Evolutionary conservation across 2,888 invertebrate genomes (phyloP), one percentile per base, ranked within the genome.

Genomic region (Athetis lepigone): DNA sequence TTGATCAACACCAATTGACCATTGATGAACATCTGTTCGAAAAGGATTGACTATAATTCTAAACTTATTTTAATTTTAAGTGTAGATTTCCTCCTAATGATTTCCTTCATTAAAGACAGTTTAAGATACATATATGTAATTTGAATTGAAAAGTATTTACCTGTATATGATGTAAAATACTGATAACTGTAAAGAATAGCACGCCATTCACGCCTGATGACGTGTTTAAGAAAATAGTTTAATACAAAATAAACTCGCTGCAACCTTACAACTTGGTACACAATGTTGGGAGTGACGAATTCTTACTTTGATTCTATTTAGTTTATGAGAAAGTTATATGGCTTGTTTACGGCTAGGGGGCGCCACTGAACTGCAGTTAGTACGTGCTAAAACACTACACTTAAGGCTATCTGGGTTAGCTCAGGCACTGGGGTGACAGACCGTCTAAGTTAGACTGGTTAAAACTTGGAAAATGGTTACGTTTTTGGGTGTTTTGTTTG

Each of bases 251-350:
- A 49, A 27, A 50, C 40, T 58, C 60, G 63, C 73, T 42, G 0
- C 7, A 25, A 52, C 4, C 50, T 61, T 58, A 36, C 29, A 54
- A 47, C 55, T 70, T 71, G 29, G n/a, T 25, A 40, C 56, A 39
- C 23, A 4, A 40, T 56, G 47, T 71, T 59, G 6, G 47, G 50
- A 62, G 54, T 72, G 63, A 75, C 59, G 62, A 66, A 75, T 76
- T 80, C 70, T 39, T 61, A 80, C 73, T 77, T 77, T 75, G 80
- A 79, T 81, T 83, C 66, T 73, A 73, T 81, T 77, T 71, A 72
- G 43, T 76, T 76, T 70, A 77, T 65, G 70, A 59, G 62, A 56
- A 68, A 65, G 64, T 75, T 77, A 73, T 80, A 72, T 74, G 60
- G 70, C 71, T 77, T 79, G 79, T 80, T 80, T 84, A 79, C 66